Evolutionary conservation across 2,888 invertebrate genomes (phyloP), one percentile per base, ranked within the genome.

Genomic region (Harpalus rubripes): DNA sequence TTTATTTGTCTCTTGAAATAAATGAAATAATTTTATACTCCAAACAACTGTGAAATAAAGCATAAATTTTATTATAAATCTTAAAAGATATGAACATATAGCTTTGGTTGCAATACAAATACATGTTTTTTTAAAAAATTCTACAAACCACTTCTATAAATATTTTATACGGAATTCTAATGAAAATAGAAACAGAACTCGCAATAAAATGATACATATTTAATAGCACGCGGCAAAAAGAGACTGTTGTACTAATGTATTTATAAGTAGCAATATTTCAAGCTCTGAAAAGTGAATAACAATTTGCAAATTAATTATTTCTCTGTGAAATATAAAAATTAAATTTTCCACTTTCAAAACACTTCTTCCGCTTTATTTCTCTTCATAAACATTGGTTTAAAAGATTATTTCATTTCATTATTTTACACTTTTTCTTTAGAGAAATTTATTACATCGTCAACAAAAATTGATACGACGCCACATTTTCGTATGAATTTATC

Each of bases 321-420:
- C 63, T 63, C 26, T 26, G 7, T 63, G 10, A 63, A 61, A 61
- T 61, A 61, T 61, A 26, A 63, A 63, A 63, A 63, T 63, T 26
- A 63, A 26, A 63, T 63, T 61, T 63, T 22, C 63, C 63, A 22
- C 18, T 63, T 63, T 63, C 12, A 26, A 63, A 63, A 22, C 63
- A 63, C 22, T 63, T 18, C 10, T 18, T 5, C 18, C 22, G 10
- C 63, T 63, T 63, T 8, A 63, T 63, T 63, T 63, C 63, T 22
- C 63, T 63, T 10, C 63, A 63, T 63, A 63, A 63, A 63, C 63
- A 63, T 63, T 63, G 26, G 26, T 8, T 63, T 26, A 63, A 63
- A 22, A 63, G 63, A 63, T 26, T 63, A 63, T 63, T 63, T 63
- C 63, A 63, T 63, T 63, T 63, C 18, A 63, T 63, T 63, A 63